Percentiles rank a stretch among this genome's conserved stretches.
Evolutionary conservation across 2,888 invertebrate genomes (phyloP).

Genomic region (Malachius bipustulatus): DNA sequence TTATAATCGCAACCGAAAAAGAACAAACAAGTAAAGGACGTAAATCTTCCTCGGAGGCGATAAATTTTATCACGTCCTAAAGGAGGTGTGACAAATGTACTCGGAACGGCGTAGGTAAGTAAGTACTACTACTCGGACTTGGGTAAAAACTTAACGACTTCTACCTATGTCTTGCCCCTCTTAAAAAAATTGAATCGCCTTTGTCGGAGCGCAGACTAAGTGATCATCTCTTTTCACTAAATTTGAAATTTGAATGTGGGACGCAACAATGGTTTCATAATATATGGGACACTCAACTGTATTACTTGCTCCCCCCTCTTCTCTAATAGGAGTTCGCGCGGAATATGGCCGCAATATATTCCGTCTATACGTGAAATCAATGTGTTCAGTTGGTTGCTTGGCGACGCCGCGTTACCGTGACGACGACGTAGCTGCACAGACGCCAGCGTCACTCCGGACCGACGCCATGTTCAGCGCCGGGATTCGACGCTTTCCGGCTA

Average conservation of each 20-base stretch:
- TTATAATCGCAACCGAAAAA: too few species aligned
- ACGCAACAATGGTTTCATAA: constrained; percentile 30
- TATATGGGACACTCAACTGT: constrained; percentile 35
- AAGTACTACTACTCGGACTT: too few species aligned
- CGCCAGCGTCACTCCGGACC: constrained; percentile 20
- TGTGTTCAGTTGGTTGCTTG: constrained; percentile 33
- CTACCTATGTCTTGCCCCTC: too few species aligned
- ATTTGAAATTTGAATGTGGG: constrained; percentile 27
- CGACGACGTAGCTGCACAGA: constrained; percentile 26
- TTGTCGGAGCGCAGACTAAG: too few species aligned
- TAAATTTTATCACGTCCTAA: too few species aligned
- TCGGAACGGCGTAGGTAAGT: too few species aligned
- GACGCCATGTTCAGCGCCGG: constrained; percentile 15
- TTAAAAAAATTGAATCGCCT: too few species aligned
- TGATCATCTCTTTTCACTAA: constrained; percentile 19
- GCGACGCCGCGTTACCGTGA: constrained; percentile 21
- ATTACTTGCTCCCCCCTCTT: constrained; percentile 25
- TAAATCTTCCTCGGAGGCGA: too few species aligned
- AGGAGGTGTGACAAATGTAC: too few species aligned
- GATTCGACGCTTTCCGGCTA: constrained; percentile 13
- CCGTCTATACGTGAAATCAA: constrained; percentile 38
- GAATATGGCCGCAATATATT: constrained; percentile 36
- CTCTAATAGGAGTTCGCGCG: constrained; percentile 17
- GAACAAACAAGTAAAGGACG: too few species aligned
- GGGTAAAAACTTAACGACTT: too few species aligned